Evolutionary conservation across 2,113 vertebrate genomes (phyloP), one percentile per base, ranked within the genome.

Genomic region (Lepus americanus): DNA sequence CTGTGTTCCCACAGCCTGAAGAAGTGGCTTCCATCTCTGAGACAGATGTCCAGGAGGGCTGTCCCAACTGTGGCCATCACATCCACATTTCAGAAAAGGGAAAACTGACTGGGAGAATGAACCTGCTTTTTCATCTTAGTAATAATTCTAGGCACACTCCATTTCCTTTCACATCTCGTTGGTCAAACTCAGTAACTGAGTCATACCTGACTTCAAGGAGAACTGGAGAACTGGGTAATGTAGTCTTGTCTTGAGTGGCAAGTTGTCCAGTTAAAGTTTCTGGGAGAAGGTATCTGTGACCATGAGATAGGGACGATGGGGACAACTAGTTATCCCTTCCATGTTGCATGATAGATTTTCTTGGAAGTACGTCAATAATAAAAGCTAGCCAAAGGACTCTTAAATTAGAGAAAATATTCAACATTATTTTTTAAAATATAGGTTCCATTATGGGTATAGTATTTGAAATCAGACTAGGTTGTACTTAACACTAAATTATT

Each of bases 111-210:
- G n/a, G 67, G 25, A 88, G 72, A 80, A 74, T 63, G 53, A 80
- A 25, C 59, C 69, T 74, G 53, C 36, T 76, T 70, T 77, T 11
- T 93, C 23, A 72, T 12, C 51, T 76, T 59, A 81, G 74, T 92
- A 70, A 81, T 31, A 64, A 85, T 91, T 80, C 67, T 91, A 3
- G 69, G n/a, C 51, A 89, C 8, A 25, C 31, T 80, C 69, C 25
- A 53, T 67, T 95, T 86, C 63, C 63, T 70, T 96, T 86, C 77
- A 70, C 61, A 89, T 86, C 31, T 64, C 76, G 67, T 51, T 92
- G 81, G 31, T 9, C 81, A 74, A 44, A 82, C 29, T 79, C 79
- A 44, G 33, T 90, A 76, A 76, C 51, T 59, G 73, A 27, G 12
- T 82, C 64, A 90, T 6, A 49, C 51, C 19, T 33, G 74, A 29